A percentile compares a stretch with the other conserved stretches of the same genome.
phyloP scores from a whole-genome alignment of 35 echinoderm and acorn worm genomes.

The Ptychodera flava region DNA sequence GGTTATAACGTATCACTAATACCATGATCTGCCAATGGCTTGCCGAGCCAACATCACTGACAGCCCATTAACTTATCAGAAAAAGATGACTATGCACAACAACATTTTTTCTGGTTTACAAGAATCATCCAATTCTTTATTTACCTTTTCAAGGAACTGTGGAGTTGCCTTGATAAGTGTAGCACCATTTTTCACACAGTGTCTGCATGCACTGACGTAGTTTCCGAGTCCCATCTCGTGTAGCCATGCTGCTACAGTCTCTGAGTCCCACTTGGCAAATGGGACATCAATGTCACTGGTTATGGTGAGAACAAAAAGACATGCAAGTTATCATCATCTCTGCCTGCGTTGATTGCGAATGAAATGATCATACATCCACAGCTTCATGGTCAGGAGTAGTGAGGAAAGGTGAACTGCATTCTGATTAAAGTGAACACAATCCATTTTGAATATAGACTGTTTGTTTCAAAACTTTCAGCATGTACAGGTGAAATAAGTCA shows the following conservation, averaged over 20 bases:
- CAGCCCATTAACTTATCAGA: too few relatives aligned
- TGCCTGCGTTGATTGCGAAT: background rate
- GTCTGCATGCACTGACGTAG: conserved; percentile 70
- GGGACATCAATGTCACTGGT: conserved; percentile 71
- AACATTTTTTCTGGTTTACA: background rate
- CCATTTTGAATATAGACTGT: too few relatives aligned
- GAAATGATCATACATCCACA: background rate
- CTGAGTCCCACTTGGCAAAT: conserved; percentile 88
- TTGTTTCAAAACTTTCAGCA: too few relatives aligned
- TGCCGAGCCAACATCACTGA: too few relatives aligned
- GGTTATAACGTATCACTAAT: too few relatives aligned
- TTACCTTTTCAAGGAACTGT: conserved; percentile 78
- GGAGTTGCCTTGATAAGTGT: conserved; percentile 73
- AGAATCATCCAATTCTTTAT: background rate
- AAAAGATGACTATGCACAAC: background rate
- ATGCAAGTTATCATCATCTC: background rate
- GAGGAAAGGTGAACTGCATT: too few relatives aligned
- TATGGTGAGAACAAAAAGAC: background rate
- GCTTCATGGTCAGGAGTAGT: too few relatives aligned
- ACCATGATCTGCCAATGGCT: too few relatives aligned
- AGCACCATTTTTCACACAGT: conserved; percentile 88
- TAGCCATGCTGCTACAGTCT: conserved; percentile 81
- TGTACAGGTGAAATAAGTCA: too few relatives aligned
- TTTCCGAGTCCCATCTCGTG: conserved; percentile 82
- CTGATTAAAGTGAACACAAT: too few relatives aligned